Percentiles rank a stretch among this genome's conserved stretches.
Evolutionary conservation across 2,888 invertebrate genomes (phyloP).

Genomic region (Polylopha cassiicola): DNA sequence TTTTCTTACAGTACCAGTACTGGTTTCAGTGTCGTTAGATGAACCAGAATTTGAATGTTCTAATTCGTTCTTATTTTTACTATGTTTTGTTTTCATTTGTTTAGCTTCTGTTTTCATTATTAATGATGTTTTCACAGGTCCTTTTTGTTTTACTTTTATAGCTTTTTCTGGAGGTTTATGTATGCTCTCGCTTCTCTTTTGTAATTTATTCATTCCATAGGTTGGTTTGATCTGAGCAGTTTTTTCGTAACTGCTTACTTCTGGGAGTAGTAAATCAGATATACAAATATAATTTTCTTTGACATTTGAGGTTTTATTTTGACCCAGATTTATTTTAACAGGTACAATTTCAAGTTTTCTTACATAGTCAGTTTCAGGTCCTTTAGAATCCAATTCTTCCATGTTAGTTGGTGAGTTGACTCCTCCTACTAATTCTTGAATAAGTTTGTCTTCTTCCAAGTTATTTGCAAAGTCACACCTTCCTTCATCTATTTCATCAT

Average conservation of each 20-base stretch:
- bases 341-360: conserved; percentile 68
- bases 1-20: conserved; percentile 68
- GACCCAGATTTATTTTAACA: conserved; percentile 58
- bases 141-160: conserved; percentile 58
- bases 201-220: conserved; percentile 61
- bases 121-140: conserved; percentile 46
- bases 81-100: conserved; percentile 36
- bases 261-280: conserved; percentile 59
- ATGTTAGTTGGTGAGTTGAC: conserved; percentile 62
- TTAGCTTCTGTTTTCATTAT: conserved; percentile 51
- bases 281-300: conserved; percentile 62
- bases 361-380: conserved; percentile 58
- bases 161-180: conserved; percentile 62
- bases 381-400: conserved; percentile 61
- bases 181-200: conserved; percentile 65
- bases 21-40: conserved; percentile 74
- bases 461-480: conserved; percentile 52
- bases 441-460: conserved; percentile 59
- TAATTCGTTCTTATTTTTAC: conserved; percentile 45
- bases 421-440: conserved; percentile 66
- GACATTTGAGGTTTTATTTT: conserved; percentile 40
- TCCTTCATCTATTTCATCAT: conserved; percentile 52
- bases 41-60: conserved; percentile 78
- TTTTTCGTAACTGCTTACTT: conserved; percentile 48
- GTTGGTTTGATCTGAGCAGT: conserved; percentile 70